Conservation (phyloP, 2,113 vertebrate genomes). For the Mungos mungo region DNA sequence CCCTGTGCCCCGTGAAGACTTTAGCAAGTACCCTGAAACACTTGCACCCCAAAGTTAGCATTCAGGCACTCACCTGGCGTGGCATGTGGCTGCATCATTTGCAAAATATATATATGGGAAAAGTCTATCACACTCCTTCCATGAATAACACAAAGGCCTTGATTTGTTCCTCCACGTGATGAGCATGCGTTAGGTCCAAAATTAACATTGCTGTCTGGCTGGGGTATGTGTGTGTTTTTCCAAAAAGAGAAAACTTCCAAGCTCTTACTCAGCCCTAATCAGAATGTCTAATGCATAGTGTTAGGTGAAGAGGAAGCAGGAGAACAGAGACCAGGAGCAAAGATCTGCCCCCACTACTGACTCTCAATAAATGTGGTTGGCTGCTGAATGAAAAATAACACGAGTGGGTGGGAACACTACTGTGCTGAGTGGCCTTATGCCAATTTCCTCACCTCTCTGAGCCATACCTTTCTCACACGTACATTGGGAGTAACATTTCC, state of each 20-base stretch:
- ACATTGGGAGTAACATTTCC: no score
- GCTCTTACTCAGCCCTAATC: slow-evolving; percentile 50
- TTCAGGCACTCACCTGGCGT: slow-evolving; percentile 29
- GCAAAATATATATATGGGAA: slow-evolving; percentile 70
- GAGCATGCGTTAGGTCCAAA: slow-evolving; percentile 71
- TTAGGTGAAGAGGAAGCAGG: background rate
- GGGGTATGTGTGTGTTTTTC: slow-evolving; percentile 48
- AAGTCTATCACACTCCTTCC: slow-evolving; percentile 72
- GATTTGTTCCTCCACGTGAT: slow-evolving; percentile 73
- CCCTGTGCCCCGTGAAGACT: accelerated
- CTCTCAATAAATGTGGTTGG: background rate
- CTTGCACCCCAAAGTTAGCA: slow-evolving; percentile 32
- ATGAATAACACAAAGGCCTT: slow-evolving; percentile 80
- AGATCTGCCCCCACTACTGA: background rate
- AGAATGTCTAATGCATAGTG: background rate
- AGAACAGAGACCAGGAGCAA: background rate
- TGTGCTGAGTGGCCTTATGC: background rate
- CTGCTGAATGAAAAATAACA: background rate
- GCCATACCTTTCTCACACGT: accelerated
- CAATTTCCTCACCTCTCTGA: background rate
- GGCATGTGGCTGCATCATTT: slow-evolving; percentile 50
- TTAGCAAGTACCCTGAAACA: background rate
- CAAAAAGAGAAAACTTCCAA: slow-evolving; percentile 61
- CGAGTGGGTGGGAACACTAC: accelerated
- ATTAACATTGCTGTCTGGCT: slow-evolving; percentile 70